Conservation (phyloP, 2,797 vertebrate genomes). For the Nothura maculosa region DNA sequence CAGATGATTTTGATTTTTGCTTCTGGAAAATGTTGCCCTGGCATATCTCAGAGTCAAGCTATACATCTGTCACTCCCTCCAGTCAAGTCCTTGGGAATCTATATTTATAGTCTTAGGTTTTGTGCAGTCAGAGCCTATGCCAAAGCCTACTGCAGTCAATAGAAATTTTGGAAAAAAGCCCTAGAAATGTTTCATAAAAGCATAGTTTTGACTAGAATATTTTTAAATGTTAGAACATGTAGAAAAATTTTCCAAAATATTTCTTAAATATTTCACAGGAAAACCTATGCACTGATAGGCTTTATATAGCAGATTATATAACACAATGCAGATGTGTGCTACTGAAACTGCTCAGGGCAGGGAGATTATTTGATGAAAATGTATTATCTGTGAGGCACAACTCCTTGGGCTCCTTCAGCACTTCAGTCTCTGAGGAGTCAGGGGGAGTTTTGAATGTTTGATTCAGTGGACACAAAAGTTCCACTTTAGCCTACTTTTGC, state of each 20-base stretch:
- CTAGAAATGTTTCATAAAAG: conserved; percentile 1
- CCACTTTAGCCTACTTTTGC: neutral
- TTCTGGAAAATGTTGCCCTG: conserved; percentile 58
- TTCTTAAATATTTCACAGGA: conserved; percentile 8
- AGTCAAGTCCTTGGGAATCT: conserved; percentile 56
- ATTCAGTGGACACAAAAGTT: neutral
- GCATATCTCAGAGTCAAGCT: conserved; percentile 44
- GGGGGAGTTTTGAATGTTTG: neutral
- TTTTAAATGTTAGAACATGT: neutral
- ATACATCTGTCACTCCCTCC: conserved; percentile 61
- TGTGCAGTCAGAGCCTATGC: neutral
- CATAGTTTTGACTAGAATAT: conserved; percentile 29
- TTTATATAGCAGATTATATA: neutral
- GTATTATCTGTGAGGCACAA: neutral
- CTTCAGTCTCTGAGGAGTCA: neutral
- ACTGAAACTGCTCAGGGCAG: neutral
- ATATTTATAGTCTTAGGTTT: conserved; percentile 14
- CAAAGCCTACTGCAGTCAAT: conserved; percentile 37
- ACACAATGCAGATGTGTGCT: neutral
- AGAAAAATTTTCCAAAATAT: neutral
- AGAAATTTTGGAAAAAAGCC: conserved; percentile 1
- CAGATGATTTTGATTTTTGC: conserved; percentile 59
- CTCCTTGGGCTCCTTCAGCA: neutral
- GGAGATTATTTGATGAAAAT: neutral
- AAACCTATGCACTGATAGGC: neutral